These are phyloP conservation scores for Cyprinodon brontotheroides DNA, from an alignment of 2,113 vertebrate species.

Conservation along the genomic window DNA sequence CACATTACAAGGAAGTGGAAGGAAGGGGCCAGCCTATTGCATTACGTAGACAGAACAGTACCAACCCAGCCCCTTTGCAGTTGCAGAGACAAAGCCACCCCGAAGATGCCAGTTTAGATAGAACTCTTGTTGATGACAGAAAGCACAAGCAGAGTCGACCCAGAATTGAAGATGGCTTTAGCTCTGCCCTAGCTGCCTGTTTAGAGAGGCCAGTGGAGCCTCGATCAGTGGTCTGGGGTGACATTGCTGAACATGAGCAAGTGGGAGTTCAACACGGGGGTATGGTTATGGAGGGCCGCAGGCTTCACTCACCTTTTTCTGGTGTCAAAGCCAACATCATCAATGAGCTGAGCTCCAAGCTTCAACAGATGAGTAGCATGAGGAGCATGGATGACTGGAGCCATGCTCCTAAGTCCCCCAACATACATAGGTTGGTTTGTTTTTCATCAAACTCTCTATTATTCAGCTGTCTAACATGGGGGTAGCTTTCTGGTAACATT, in stretches of 20 bases:
- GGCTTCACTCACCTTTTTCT: slow-evolving; percentile 81
- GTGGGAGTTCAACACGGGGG: slow-evolving; percentile 48
- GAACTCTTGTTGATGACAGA: slow-evolving; percentile 46
- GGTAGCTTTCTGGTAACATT: neutral
- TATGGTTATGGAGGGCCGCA: slow-evolving; percentile 71
- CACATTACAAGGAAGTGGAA: slow-evolving; percentile 66
- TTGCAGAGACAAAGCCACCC: slow-evolving; percentile 64
- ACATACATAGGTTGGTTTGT: slow-evolving; percentile 71
- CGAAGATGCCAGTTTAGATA: slow-evolving; percentile 61
- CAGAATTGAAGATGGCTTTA: slow-evolving; percentile 70
- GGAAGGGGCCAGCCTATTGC: slow-evolving; percentile 58
- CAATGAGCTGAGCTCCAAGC: slow-evolving; percentile 91
- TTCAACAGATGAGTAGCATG: slow-evolving; percentile 88
- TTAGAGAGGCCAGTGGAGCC: slow-evolving; percentile 71
- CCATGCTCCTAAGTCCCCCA: slow-evolving; percentile 73
- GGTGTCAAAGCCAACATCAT: slow-evolving; percentile 92
- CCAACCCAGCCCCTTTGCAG: slow-evolving; percentile 70
- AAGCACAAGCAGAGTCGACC: slow-evolving; percentile 46
- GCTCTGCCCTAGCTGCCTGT: slow-evolving; percentile 67
- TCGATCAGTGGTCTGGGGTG: slow-evolving; percentile 63
- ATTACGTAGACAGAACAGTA: slow-evolving; percentile 76
- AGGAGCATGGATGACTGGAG: slow-evolving; percentile 80
- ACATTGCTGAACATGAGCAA: slow-evolving; percentile 54
- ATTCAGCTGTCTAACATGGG: neutral
- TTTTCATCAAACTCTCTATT: neutral